Evolutionary conservation across 1,140 invertebrate genomes (phyloP), one percentile per base, ranked within the genome.

Genomic region (Xylocopa sonorina): DNA sequence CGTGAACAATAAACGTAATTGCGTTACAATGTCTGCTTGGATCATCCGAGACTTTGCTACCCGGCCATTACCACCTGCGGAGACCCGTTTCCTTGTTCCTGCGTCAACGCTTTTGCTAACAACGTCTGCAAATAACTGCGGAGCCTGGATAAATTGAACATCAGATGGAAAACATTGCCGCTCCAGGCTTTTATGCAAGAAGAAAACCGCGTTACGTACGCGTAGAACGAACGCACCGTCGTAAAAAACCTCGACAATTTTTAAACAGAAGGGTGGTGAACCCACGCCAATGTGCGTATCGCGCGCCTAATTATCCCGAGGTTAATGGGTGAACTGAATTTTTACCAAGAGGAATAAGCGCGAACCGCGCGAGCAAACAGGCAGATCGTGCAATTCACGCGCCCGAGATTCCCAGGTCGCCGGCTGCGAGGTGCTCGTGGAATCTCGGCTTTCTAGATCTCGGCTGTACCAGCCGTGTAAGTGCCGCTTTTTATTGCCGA

Each of bases 381-480:
- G 32, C 53, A 27, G 38, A 57, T 66, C 57, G 60, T 71, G 51
- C 58, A 66, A 80, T 80, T 69, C 66, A 43, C 53, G 53, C 38
- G 38, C 53, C 51, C 48, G 53, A 32, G 38, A 81, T 84, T 85
- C 74, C 64, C 78, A 81, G 69, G 43, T 73, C 69, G 69, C n/a
- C 38, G 50, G 43, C 50, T 76, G 29, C 43, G 64, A 67, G n/a
- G 67, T 63, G 60, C 41, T 21, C 78, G 75, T 81, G 84, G 76
- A 83, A 86, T 81, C 78, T 63, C 9, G 41, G 78, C 81, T 87
- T 86, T 87, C 85, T 84, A 85, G 48, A 82, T 55, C 53, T 68
- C 55, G 18, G 41, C 27, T 41, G 55, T 46, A 68, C 62, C 46
- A 51, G 53, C 51, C 51, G 60, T 78, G 62, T 82, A 48, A 82